These are phyloP conservation scores for Casuarius casuarius DNA, from an alignment of 2,113 vertebrate genomes.

Conservation along the genomic window DNA sequence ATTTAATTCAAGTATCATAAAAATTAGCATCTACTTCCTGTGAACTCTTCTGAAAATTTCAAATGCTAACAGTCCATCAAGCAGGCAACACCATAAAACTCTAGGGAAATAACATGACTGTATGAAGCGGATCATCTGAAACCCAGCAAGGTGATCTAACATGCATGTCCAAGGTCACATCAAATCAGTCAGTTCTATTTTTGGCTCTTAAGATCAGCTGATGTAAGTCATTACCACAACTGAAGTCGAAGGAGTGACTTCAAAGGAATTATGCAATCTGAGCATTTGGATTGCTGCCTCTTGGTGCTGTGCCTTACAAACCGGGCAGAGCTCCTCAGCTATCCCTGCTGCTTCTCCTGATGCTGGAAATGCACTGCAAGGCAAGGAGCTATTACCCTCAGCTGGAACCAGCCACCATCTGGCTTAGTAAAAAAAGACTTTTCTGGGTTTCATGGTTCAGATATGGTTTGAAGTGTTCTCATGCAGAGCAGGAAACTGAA, in stretches of 20 bases:
- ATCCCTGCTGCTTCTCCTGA: neutral
- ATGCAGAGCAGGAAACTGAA: neutral
- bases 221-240: neutral
- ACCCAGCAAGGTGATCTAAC: neutral
- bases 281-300: slow-evolving; percentile 10
- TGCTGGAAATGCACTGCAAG: neutral
- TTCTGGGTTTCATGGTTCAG: neutral
- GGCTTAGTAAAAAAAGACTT: neutral
- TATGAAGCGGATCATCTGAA: neutral
- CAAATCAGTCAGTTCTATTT: neutral
- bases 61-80: neutral
- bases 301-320: neutral
- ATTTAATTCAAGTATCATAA: neutral
- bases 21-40: neutral
- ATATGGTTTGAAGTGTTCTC: neutral
- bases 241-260: neutral
- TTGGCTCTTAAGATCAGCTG: neutral
- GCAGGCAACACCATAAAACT: neutral
- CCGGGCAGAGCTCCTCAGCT: neutral
- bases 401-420: neutral
- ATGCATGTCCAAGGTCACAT: neutral
- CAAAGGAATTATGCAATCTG: slow-evolving; percentile 30
- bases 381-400: neutral
- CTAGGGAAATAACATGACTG: rapidly evolving
- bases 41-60: neutral